These are phyloP conservation scores for Diloba caeruleocephala DNA, from an alignment of 2,888 invertebrate genomes.

Conservation along the genomic window DNA sequence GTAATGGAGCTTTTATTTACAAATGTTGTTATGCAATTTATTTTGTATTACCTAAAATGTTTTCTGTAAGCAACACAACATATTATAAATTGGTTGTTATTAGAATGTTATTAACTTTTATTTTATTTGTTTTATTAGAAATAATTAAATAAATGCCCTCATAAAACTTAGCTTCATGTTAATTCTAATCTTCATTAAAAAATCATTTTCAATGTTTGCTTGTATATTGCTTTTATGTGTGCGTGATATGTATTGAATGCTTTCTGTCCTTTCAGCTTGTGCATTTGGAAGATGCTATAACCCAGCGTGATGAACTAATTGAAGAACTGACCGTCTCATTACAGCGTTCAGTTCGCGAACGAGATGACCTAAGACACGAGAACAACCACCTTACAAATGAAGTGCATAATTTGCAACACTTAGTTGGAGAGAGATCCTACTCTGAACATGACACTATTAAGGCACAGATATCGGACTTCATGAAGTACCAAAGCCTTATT, in stretches of 20 bases:
- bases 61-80: constrained; percentile 34
- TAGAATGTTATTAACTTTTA: constrained; percentile 1
- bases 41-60: constrained; percentile 30
- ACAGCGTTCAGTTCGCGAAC: constrained; percentile 90
- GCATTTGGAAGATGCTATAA: constrained; percentile 92
- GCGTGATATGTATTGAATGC: constrained; percentile 62
- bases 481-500: constrained; percentile 80
- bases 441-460: constrained; percentile 80
- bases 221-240: constrained; percentile 56
- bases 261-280: constrained; percentile 91
- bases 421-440: constrained; percentile 70
- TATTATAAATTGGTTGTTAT: constrained; percentile 1
- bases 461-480: constrained; percentile 82
- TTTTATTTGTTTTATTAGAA: constrained; percentile 6
- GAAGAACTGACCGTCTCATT: constrained; percentile 92
- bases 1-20: constrained; percentile 30
- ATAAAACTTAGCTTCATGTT: constrained; percentile 2
- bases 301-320: constrained; percentile 92
- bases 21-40: constrained; percentile 13
- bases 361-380: constrained; percentile 90
- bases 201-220: constrained; percentile 6
- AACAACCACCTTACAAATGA: constrained; percentile 90
- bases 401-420: constrained; percentile 85
- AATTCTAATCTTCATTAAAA: background rate
- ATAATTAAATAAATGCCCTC: constrained; percentile 8